Conservation (phyloP, 2,888 invertebrate species). For the Andrena dorsata region DNA sequence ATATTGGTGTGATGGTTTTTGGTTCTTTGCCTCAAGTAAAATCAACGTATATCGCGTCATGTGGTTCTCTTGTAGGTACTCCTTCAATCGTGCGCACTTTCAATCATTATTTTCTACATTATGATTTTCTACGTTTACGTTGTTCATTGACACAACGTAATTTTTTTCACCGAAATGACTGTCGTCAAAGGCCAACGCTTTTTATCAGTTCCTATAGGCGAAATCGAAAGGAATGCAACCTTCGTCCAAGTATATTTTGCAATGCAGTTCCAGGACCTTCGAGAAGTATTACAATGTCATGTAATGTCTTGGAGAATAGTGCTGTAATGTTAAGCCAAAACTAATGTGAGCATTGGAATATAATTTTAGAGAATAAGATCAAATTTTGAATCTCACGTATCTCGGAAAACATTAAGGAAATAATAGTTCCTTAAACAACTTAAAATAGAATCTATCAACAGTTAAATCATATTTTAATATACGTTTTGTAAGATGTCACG, state of each 20-base stretch:
- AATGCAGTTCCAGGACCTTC: slow-evolving; percentile 46
- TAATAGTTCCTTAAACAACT: too few species aligned
- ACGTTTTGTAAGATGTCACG: not conserved
- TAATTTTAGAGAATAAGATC: not conserved
- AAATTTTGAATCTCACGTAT: not conserved
- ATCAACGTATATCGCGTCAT: too few species aligned
- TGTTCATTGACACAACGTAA: not conserved
- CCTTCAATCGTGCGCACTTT: too few species aligned
- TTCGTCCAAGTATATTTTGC: slow-evolving; percentile 55
- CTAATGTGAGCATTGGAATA: not conserved
- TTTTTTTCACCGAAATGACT: not conserved
- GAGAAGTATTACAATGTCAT: not conserved
- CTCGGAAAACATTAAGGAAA: too few species aligned
- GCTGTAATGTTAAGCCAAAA: not conserved
- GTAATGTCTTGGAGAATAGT: not conserved
- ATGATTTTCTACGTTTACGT: not conserved
- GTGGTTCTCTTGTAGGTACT: too few species aligned
- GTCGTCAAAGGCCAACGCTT: too few species aligned
- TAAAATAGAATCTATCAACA: too few species aligned
- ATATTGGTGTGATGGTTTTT: not conserved
- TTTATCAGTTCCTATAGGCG: not conserved
- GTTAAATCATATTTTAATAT: too few species aligned
- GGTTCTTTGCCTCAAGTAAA: too few species aligned
- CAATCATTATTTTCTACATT: too few species aligned
- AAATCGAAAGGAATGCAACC: not conserved